A percentile compares a stretch with the other conserved stretches of the same genome.
These are phyloP conservation scores for Pelecanoides urinatrix DNA, from an alignment of 2,113 vertebrate genomes.

Conservation along the genomic window DNA sequence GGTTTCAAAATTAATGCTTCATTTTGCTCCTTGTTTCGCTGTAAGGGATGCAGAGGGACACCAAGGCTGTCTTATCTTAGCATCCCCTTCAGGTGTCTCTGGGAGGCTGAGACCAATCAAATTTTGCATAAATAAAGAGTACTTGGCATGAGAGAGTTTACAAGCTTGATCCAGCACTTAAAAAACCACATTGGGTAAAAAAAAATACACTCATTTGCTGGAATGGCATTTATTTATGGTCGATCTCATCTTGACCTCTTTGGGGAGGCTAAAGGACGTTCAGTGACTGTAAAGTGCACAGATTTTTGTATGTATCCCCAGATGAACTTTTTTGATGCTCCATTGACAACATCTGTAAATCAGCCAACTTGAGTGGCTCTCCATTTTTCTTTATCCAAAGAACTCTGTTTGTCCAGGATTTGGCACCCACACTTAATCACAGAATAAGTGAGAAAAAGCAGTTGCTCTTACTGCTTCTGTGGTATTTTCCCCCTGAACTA, in stretches of 20 bases:
- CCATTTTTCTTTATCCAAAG: slow-evolving; percentile 28
- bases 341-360: slow-evolving; percentile 14
- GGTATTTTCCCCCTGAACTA: background rate
- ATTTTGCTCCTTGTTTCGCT: background rate
- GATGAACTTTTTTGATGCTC: slow-evolving; percentile 49
- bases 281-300: slow-evolving; percentile 37
- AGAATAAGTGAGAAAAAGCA: slow-evolving; percentile 57
- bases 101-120: slow-evolving; percentile 22
- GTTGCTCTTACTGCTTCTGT: slow-evolving; percentile 37
- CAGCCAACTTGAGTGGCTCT: slow-evolving; percentile 43
- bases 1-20: slow-evolving; percentile 41
- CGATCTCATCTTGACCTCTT: slow-evolving; percentile 31
- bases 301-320: slow-evolving; percentile 35
- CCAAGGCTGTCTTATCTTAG: slow-evolving; percentile 14
- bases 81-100: slow-evolving; percentile 53
- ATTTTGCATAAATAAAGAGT: slow-evolving; percentile 4
- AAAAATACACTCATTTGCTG: slow-evolving; percentile 19
- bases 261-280: slow-evolving; percentile 35
- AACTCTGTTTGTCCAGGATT: slow-evolving; percentile 52
- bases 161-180: slow-evolving; percentile 11
- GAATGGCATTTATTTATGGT: slow-evolving; percentile 14
- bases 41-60: background rate
- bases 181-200: background rate
- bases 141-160: background rate
- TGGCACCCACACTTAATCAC: slow-evolving; percentile 36